Evolutionary conservation across 2,113 vertebrate species (phyloP), one percentile per base, ranked within the genome.

Genomic region (Petrocephalus microphthalmus): DNA sequence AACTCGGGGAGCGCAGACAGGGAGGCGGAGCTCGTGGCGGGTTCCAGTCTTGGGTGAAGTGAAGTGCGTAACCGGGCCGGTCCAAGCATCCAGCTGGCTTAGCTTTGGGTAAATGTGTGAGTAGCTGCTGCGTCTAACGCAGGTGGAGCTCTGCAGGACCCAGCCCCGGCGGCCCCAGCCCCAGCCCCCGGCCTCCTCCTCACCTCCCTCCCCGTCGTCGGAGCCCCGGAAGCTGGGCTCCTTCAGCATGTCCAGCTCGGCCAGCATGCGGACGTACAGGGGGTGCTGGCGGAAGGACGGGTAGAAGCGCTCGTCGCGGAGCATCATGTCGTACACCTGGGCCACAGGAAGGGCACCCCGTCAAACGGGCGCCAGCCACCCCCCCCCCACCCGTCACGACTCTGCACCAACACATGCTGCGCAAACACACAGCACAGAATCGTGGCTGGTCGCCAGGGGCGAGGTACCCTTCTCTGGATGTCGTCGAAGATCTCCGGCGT

Each of bases 401-500:
- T 20, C 5, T 22, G 37, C 19, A 49, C 1, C n/a, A 20, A 49
- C 20, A 83, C 45, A 11, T 1, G 10, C 20, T 11, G n/a, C 81
- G n/a, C 71, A 42, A 42, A 13, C 33, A 17, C 15, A 6, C 0
- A 49, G 10, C 42, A 2, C 42, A 47, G 2, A 22, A n/a, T 42
- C 8, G 7, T 17, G 15, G 78, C 74, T 17, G 42, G 37, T 3
- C 45, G 42, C 8, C 3, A 7, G 29, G 37, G 42, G 19, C 33
- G 13, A 42, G 13, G 83, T 95, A 98, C 98, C 95, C 98, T 98
- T 94, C 96, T 97, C 93, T 99, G 98, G 95, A 99, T 96, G 88
- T 99, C 97, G 94, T 99, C 98, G 92, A 99, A 99, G 90, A 99
- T 99, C 93, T 99, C 98, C 0, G 98, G 97, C 0, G 97, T 99